Evolutionary conservation across 2,797 vertebrate genomes (phyloP).

Genomic region (Enteromius trimaculatus): DNA sequence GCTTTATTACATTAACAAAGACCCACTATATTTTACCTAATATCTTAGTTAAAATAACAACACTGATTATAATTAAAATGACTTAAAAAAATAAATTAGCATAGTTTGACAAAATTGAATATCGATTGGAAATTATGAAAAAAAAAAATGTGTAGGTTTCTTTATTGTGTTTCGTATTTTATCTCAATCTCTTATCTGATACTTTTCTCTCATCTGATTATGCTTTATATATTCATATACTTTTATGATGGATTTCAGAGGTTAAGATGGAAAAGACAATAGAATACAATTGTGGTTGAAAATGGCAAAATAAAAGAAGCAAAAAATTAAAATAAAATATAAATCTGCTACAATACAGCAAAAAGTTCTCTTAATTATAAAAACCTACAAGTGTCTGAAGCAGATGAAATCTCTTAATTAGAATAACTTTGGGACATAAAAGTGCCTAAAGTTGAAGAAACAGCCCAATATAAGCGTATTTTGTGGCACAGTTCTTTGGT

Average conservation of each 20-base stretch:
- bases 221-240: neutral
- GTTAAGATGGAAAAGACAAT: neutral
- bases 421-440: neutral
- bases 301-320: neutral
- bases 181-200: neutral
- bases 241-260: neutral
- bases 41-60: neutral
- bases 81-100: neutral
- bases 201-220: neutral
- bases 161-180: neutral
- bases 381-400: neutral
- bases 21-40: too few relatives aligned
- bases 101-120: neutral
- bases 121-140: neutral
- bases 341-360: neutral
- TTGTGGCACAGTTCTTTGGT: neutral
- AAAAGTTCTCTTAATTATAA: neutral
- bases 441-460: neutral
- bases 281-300: neutral
- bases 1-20: neutral
- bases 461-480: neutral
- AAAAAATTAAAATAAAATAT: neutral
- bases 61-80: neutral
- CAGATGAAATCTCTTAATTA: too few relatives aligned
- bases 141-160: neutral